phyloP scores from a whole-genome alignment of 2,113 vertebrate genomes.

The Prolemur simus region DNA sequence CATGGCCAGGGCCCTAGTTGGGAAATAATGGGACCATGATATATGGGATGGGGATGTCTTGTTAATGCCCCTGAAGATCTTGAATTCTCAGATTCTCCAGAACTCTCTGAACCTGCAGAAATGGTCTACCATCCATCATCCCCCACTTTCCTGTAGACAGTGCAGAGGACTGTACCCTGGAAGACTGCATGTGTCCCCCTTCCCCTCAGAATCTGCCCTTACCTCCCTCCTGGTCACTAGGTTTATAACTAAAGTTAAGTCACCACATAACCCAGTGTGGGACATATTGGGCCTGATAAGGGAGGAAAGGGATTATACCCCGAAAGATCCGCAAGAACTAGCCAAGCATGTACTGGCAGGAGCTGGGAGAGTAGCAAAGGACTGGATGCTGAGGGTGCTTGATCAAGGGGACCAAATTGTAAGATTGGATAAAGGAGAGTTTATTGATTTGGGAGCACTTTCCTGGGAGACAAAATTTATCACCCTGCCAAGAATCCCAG shows the following conservation, averaged over 20 bases:
- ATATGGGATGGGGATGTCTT: background rate
- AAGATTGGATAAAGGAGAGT: background rate
- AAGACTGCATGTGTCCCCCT: background rate
- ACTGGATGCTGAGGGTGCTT: background rate
- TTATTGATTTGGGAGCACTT: background rate
- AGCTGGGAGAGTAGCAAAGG: background rate
- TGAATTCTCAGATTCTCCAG: background rate
- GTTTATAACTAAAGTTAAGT: background rate
- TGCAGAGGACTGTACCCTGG: background rate
- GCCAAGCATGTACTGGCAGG: background rate
- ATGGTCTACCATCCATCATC: background rate
- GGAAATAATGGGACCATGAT: background rate
- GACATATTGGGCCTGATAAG: background rate
- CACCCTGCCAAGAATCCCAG: background rate
- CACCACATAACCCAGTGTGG: background rate
- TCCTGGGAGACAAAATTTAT: background rate
- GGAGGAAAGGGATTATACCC: background rate
- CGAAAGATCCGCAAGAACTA: conserved; percentile 31
- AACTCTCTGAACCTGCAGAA: background rate
- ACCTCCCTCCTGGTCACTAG: background rate
- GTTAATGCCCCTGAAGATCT: background rate
- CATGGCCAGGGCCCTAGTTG: background rate
- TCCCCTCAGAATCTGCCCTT: background rate
- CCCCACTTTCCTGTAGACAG: background rate
- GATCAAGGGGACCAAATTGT: background rate